These are phyloP conservation scores for Penaeus japonicus DNA, from an alignment of 1,140 invertebrate genomes.

Conservation along the genomic window DNA sequence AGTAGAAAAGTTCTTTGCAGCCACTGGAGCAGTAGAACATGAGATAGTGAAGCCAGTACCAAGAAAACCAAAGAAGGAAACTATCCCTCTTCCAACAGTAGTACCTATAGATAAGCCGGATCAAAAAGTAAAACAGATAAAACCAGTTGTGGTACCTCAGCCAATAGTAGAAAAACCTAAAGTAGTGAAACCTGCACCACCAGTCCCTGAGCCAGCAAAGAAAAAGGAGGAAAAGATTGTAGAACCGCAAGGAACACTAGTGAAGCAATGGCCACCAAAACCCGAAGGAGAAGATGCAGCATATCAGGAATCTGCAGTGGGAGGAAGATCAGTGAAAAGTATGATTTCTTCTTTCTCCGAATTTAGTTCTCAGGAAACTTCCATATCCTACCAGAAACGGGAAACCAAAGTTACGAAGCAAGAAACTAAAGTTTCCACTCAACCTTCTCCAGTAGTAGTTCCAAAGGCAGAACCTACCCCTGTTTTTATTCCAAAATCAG, in stretches of 20 bases:
- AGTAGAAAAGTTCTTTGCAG: conserved; percentile 52
- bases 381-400: conserved; percentile 20
- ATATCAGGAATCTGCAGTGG: neutral
- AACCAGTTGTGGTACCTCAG: neutral
- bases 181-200: too few relatives aligned
- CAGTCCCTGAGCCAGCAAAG: neutral
- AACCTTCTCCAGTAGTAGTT: neutral
- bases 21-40: conserved; percentile 25
- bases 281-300: neutral
- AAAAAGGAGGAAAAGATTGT: neutral
- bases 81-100: neutral
- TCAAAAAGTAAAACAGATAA: neutral
- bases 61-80: conserved; percentile 22
- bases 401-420: neutral
- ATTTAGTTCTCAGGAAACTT: conserved; percentile 25
- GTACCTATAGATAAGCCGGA: neutral
- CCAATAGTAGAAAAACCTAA: too few relatives aligned
- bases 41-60: conserved; percentile 19
- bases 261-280: conserved; percentile 40
- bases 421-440: neutral
- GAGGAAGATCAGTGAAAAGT: neutral
- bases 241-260: conserved; percentile 6
- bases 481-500: neutral
- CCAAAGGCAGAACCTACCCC: neutral
- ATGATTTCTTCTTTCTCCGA: conserved; percentile 29